These are phyloP conservation scores for Uromys caudimaculatus DNA, from an alignment of 2,797 vertebrate species.

Conservation along the genomic window DNA sequence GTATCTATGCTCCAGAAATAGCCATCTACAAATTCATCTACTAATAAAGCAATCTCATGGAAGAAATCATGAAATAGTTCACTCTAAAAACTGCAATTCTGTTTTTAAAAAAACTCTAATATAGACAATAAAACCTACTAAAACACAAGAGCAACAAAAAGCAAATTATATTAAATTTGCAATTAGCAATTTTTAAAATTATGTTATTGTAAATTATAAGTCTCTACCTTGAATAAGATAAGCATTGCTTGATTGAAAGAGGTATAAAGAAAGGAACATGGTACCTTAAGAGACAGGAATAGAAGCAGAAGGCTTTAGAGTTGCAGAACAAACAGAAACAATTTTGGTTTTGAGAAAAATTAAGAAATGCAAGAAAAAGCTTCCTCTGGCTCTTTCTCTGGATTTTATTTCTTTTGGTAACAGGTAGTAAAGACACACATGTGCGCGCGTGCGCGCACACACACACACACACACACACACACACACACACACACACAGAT, in stretches of 20 bases:
- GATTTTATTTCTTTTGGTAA: background rate
- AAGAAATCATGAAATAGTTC: background rate
- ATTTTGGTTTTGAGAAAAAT: constrained; percentile 13
- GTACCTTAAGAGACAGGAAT: background rate
- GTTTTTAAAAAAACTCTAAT: background rate
- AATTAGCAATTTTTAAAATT: background rate
- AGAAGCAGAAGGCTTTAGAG: background rate
- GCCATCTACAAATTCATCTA: background rate
- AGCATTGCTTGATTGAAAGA: background rate
- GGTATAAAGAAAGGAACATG: background rate
- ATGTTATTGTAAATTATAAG: background rate
- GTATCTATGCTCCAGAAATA: background rate
- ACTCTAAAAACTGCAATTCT: background rate
- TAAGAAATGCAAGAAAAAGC: background rate
- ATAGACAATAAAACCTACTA: background rate
- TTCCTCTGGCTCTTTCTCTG: background rate
- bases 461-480: too few species aligned
- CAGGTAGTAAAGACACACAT: background rate
- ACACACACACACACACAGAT: too few species aligned
- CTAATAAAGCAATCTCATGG: background rate
- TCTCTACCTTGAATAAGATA: background rate
- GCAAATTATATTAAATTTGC: background rate
- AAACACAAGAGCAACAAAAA: background rate
- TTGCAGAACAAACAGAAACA: background rate
- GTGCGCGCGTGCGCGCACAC: too few species aligned